phyloP scores from a whole-genome alignment of 2,888 invertebrate species.

The Sussaba pulchella region DNA sequence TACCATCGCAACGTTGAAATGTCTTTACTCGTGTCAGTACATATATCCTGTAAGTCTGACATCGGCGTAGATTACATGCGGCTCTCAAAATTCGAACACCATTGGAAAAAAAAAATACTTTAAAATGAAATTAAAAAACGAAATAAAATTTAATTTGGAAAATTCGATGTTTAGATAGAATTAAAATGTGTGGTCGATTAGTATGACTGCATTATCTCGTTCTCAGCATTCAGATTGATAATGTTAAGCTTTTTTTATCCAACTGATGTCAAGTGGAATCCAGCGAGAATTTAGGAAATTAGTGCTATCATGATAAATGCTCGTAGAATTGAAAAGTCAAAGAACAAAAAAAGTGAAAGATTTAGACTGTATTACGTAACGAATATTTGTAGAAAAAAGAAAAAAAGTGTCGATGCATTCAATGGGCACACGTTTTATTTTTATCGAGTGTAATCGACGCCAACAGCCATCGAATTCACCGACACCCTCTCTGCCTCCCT shows the following conservation, averaged over 20 bases:
- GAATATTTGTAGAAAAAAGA: conserved; percentile 8
- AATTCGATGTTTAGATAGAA: background rate
- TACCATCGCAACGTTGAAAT: conserved; percentile 24
- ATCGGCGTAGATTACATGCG: conserved; percentile 3
- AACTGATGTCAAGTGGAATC: background rate
- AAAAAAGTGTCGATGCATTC: background rate
- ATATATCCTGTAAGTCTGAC: background rate
- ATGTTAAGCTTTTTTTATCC: background rate
- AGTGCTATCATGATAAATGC: background rate
- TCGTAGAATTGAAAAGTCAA: background rate
- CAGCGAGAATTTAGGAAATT: background rate
- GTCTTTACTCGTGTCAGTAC: conserved; percentile 20
- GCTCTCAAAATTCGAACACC: conserved; percentile 12
- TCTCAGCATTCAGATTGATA: background rate
- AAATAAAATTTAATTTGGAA: no score
- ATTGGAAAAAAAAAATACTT: background rate
- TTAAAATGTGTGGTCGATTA: background rate
- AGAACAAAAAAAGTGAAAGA: background rate
- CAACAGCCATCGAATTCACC: conserved; percentile 15
- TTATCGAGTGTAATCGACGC: conserved; percentile 42
- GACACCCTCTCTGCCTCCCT: background rate
- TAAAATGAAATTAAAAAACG: background rate
- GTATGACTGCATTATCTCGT: background rate
- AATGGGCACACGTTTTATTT: conserved; percentile 7
- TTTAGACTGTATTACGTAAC: background rate